phyloP scores from a whole-genome alignment of 2,888 invertebrate species.

The Sphaerolaimus hirsutus region DNA sequence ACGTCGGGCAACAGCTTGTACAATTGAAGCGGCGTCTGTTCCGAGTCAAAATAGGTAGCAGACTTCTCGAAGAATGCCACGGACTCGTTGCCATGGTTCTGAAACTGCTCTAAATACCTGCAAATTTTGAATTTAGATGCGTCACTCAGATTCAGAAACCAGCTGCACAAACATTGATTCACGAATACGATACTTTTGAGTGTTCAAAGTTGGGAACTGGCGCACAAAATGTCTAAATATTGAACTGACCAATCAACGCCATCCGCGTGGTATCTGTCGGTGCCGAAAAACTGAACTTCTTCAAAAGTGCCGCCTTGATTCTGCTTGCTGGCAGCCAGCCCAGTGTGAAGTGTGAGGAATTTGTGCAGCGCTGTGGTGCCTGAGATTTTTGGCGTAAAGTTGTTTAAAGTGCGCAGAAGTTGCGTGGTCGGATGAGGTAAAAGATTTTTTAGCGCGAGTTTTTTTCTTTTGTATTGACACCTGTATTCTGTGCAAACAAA shows the following conservation, averaged over 20 bases:
- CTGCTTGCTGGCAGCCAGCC: conserved; percentile 60
- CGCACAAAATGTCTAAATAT: background rate
- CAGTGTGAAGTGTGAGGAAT: conserved; percentile 80
- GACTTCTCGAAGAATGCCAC: conserved; percentile 64
- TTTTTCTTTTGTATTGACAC: no score
- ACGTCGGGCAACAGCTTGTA: conserved; percentile 69
- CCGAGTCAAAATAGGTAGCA: conserved; percentile 93
- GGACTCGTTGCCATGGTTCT: no score
- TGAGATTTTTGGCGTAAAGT: no score
- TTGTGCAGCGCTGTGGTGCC: conserved; percentile 85
- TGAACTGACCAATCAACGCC: conserved; percentile 78
- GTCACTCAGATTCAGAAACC: background rate
- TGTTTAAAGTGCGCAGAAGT: no score
- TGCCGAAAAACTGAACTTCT: conserved; percentile 95
- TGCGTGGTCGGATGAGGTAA: no score
- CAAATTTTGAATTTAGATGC: background rate
- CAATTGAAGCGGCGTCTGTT: conserved; percentile 62
- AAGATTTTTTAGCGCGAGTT: no score
- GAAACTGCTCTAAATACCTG: background rate
- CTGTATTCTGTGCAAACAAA: no score
- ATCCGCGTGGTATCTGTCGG: conserved; percentile 65
- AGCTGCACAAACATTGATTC: background rate
- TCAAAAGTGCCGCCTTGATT: conserved; percentile 70
- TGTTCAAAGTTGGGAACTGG: background rate
- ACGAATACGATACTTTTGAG: background rate